Evolutionary conservation across 2,113 vertebrate genomes (phyloP), one percentile per base, ranked within the genome.

Genomic region (Channa maculata): DNA sequence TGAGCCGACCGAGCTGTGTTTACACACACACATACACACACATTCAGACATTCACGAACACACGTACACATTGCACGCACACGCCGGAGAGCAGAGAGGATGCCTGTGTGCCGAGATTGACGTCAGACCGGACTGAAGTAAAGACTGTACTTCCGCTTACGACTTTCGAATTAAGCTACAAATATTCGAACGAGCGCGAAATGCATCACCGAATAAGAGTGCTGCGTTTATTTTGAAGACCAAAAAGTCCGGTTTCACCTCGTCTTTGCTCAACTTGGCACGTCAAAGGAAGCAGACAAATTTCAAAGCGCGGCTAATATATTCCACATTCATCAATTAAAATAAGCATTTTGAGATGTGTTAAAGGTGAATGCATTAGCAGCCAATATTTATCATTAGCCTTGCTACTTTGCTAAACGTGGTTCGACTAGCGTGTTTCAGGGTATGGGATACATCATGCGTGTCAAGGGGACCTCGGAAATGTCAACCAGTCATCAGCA

Each of bases 1-100:
- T 78, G 77, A 83, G 85, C 80, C 79, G 60, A 71, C 54, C 61
- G 79, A 72, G 80, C 60, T 58, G 70, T 89, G 84, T 89, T 91
- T 89, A 90, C 86, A 86, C 89, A 84, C 77, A 51, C 78, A 8
- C 53, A 38, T 65, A 37, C 34, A 36, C 43, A 4, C 69, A 60
- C 24, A 24, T 24, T 1, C 89, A 84, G 74, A 51, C 78, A 8
- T 49, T 34, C 68, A 36, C 34, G 24, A 37, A 4, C 24, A 10
- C 69, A 14, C 45, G 10, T 43, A 37, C n/a, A 5, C 54, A 5
- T 24, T 39, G 33, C 58, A 36, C 52, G 24, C 53, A 57, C 48
- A 61, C 71, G 7, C 77, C 52, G 38, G 55, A 55, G 79, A 50
- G 76, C 61, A 44, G 55, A 53, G 59, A 58, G 51, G 73, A 79